These are phyloP conservation scores for Eutolmus rufibarbis DNA, from an alignment of 2,888 invertebrate species.

Conservation along the genomic window DNA sequence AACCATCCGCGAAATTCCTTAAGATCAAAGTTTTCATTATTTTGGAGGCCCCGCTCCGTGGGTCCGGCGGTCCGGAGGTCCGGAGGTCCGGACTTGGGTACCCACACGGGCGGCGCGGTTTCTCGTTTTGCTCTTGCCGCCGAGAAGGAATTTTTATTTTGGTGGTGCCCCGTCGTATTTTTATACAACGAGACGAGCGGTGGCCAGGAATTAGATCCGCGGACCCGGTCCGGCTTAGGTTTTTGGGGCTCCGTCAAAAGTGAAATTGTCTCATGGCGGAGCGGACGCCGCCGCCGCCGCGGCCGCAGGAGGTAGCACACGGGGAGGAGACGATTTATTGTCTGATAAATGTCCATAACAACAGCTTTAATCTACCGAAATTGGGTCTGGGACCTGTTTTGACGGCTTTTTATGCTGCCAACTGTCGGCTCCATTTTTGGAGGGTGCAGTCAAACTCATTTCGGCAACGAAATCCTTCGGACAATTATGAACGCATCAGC, in stretches of 20 bases:
- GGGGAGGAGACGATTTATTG: constrained; percentile 37
- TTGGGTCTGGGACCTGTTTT: constrained; percentile 51
- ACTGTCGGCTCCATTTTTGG: constrained; percentile 46
- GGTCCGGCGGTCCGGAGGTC: background rate
- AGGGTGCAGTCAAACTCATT: constrained; percentile 46
- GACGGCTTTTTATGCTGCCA: constrained; percentile 49
- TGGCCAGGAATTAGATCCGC: constrained; percentile 8
- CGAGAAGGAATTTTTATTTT: background rate
- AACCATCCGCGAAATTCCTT: constrained; percentile 53
- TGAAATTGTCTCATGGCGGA: constrained; percentile 28
- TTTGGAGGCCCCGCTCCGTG: constrained; percentile 19
- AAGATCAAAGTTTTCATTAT: constrained; percentile 50
- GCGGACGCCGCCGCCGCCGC: background rate
- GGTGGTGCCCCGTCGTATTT: background rate
- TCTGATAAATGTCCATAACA: constrained; percentile 40
- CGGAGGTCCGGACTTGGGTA: background rate
- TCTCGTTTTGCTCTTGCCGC: background rate
- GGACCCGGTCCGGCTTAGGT: background rate
- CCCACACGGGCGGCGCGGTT: background rate
- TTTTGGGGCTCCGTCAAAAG: constrained; percentile 15
- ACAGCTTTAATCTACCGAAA: constrained; percentile 31
- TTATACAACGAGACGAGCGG: background rate
- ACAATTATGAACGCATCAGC: constrained; percentile 48
- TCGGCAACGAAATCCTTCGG: constrained; percentile 45
- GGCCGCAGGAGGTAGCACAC: constrained; percentile 9